Evolutionary conservation across 2,888 invertebrate species (phyloP).

Genomic region (Hypolimnas misippus): DNA sequence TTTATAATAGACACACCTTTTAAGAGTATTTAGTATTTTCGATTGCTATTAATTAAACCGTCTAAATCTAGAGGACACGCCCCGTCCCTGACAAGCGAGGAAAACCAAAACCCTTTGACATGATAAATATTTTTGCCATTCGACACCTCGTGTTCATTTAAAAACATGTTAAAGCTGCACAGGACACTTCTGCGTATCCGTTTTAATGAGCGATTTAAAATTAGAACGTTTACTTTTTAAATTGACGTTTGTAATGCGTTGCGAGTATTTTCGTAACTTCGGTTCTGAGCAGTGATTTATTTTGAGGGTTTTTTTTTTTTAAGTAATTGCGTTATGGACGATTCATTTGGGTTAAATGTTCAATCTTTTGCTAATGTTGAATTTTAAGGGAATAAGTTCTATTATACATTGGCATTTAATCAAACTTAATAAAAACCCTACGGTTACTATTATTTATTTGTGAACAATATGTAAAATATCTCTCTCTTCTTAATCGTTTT

Average conservation of each 20-base stretch:
- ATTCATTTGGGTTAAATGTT: background rate
- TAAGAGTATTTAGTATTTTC: conserved; percentile 5
- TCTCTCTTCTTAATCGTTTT: too few species aligned
- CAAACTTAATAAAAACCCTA: too few species aligned
- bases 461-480: too few species aligned
- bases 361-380: too few species aligned
- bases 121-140: conserved; percentile 72
- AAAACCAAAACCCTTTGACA: conserved; percentile 69
- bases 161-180: conserved; percentile 45
- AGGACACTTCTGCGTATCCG: conserved; percentile 57
- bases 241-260: conserved; percentile 47
- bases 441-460: too few species aligned
- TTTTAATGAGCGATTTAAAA: conserved; percentile 64
- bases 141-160: conserved; percentile 60
- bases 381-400: too few species aligned
- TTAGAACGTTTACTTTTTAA: conserved; percentile 60
- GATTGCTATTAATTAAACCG: conserved; percentile 21
- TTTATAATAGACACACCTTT: background rate
- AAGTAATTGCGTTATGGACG: background rate
- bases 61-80: conserved; percentile 42
- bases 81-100: conserved; percentile 52
- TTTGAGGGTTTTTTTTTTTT: conserved; percentile 8
- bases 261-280: conserved; percentile 29
- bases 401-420: too few species aligned
- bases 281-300: conserved; percentile 32